Base-by-base conservation (phyloP, 2,888 invertebrate genomes). In the Ctena decussata region DNA sequence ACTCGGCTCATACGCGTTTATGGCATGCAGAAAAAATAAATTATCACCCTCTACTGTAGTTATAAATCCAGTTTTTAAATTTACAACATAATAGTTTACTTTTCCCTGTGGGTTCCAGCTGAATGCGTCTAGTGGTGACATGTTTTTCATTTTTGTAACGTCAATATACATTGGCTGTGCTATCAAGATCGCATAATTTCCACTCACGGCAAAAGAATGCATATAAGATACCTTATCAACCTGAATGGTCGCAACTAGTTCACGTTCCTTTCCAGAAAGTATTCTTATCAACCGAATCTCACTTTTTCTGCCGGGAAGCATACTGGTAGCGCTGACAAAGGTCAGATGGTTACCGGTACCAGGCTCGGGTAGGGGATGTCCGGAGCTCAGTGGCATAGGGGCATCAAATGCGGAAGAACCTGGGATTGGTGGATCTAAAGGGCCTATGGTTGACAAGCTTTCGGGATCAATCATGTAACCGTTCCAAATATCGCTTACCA, bases 301-400 rank as follows among this genome's bases (percentile, higher is more conserved):
- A 60, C 89, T 86, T n/a, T 73, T 82, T 1, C 77, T 35, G 39
- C 89, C 86, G 0, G 93, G 94, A 6, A 91, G 8, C 15, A 93
- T 46, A 53, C 91, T 88, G n/a, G 94, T 76, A 15, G 89, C 91
- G 3, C 92, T 90, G 37, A 93, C 77, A 84, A 92, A 93, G 15
- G 89, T 92, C n/a, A 94, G 77, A 69, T 89, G 89, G 44, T 91
- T 87, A 0, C 82, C 69, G 0, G 92, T 92, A 12, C 91, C 91
- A 8, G 85, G 81, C 80, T 94, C 94, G n/a, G 90, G 91, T 24
- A 94, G 83, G n/a, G 94, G 94, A 80, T 94, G 94, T 12, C 94
- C 91, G 6, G 94, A 78, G 32, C 76, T 77, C 0, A 90, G 32
- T 6, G 75, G 70, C 18, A 74, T 70, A 21, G 78, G 41, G 6